Evolutionary conservation across 2,888 invertebrate species (phyloP), one percentile per base, ranked within the genome.

Genomic region (Volucella inflata): DNA sequence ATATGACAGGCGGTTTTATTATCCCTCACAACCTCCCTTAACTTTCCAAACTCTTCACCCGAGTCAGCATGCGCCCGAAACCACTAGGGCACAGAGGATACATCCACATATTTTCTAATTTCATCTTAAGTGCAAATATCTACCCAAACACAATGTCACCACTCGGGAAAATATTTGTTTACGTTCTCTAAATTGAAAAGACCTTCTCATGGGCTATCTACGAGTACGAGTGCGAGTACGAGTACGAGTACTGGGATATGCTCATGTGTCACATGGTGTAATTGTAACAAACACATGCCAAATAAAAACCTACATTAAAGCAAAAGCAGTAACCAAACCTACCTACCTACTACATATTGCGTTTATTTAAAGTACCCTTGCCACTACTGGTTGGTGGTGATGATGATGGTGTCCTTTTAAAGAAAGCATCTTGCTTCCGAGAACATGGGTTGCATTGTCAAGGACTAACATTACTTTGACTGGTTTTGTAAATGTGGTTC

Each of bases 1-100:
- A 42, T 38, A 71, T 78, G 78, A 78, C 71, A 78, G 78, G 55
- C 42, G 71, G 57, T 64, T 78, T 71, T 77, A 64, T 78, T 76
- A 51, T 14, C 14, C 53, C 60, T 21, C 53, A 53, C 62, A 55
- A 40, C 21, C 50, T 30, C 30, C 30, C 30, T 30, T 30, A 30
- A 30, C 30, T 6, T 6, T 6, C 0, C 6, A 30, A 30, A 6
- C 21, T 16, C 30, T 60, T 59, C 50, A 36, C 11, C 8, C 14
- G 11, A 12, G 8, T 11, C 17, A 6, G 36, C 59, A 11, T 16
- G 9, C 4, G 30, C 44, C 44, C 62, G 21, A 30, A 14, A 10
- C n/a, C 46, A 4, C 30, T 36, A 16, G 3, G 12, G 11, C 11
- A n/a, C 12, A 10, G 42, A 6, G 10, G 14, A 36, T 12, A 17